Evolutionary conservation across 2,888 invertebrate genomes (phyloP), one percentile per base, ranked within the genome.

Genomic region (Lepidochrysops patricia): DNA sequence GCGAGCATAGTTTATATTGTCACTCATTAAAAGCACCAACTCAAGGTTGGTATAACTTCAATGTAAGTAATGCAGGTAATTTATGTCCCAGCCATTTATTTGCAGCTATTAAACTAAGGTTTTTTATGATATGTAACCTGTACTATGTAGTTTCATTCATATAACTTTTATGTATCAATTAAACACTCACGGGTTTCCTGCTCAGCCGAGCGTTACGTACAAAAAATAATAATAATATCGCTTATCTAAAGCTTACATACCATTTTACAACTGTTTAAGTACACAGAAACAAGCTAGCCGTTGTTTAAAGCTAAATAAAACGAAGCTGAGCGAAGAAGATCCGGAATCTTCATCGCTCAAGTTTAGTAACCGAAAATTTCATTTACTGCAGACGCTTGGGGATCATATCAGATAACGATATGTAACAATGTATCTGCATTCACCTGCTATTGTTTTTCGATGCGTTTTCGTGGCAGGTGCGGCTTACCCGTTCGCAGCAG

Each of bases 391-490:
- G 23, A 35, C 26, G 15, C 19, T 9, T 19, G 15, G 9, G 12
- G 23, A 48, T 13, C 26, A 13, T 32, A 32, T 34, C 49, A 13
- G 35, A 52, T 64, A 57, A 60, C 58, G 56, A 49, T 13, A 35
- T 27, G 19, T 19, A 50, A 52, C 35, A 9, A 48, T 19, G 50
- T 23, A 49, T 48, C 48, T 57, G 25, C 15, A 34, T n/a, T 58
- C 85, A 85, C 83, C 86, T 85, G 85, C 76, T 25, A 50, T 19
- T 58, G 49, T 78, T 78, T 79, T 81, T 83, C 74, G 79, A 78
- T 76, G 54, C 29, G 77, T 84, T 84, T 83, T 76, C 67, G 78
- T 43, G 66, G 79, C 86, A 85, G 84, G 83, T 82, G 82, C 61
- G 56, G 25, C 63, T 63, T 71, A 77, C 79, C 72, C 71, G 77